Percentiles rank a stretch among this genome's conserved stretches.
Conservation (phyloP, 2,113 vertebrate species). For the Martes martes region DNA sequence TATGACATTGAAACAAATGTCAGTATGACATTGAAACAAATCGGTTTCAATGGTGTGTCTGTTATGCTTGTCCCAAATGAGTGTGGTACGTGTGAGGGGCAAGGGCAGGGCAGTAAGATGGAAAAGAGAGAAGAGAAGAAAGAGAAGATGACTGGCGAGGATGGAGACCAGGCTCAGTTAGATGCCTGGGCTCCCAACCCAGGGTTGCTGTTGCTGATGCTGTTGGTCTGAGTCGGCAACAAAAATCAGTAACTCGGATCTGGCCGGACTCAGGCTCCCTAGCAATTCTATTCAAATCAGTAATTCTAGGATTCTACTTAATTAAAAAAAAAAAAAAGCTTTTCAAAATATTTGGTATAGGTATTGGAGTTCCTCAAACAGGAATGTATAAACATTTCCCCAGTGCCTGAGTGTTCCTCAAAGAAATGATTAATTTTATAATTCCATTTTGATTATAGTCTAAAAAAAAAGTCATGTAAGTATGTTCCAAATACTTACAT, state of each 20-base stretch:
- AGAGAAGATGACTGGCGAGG: not conserved
- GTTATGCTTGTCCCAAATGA: not conserved
- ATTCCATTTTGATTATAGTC: not conserved
- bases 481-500: not conserved
- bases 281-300: not conserved
- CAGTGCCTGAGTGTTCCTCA: not conserved
- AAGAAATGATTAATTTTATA: not conserved
- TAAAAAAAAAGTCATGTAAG: not conserved
- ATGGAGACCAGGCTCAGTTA: not conserved
- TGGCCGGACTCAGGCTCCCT: not conserved
- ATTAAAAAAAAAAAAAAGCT: not conserved
- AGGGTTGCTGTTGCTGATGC: no score
- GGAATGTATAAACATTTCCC: not conserved
- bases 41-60: not conserved
- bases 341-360: not conserved
- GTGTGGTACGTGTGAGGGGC: not conserved
- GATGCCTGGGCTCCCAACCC: not conserved
- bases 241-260: not conserved
- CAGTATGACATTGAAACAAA: not conserved
- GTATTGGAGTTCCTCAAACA: not conserved
- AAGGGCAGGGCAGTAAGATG: not conserved
- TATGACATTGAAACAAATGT: not conserved
- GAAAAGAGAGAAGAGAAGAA: not conserved
- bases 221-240: not conserved
- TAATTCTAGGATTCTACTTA: not conserved